Evolutionary conservation across 92 coral and sea anemone species (phyloP), one percentile per base, ranked within the genome.

Genomic region (Epizoanthus rinbou): DNA sequence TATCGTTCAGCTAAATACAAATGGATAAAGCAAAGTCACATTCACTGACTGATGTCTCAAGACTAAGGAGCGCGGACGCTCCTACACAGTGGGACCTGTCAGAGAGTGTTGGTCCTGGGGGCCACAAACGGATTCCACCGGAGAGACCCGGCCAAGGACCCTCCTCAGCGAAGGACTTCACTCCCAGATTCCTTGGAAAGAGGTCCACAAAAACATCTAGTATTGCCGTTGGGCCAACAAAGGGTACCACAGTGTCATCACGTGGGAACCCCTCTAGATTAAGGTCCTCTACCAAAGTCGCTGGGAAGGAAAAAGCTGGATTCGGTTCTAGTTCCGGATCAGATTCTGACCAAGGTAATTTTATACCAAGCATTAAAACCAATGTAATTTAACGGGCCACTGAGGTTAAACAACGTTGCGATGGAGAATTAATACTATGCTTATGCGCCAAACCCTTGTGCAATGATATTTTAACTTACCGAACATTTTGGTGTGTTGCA

Each of bases 71-170:
- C 3, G 82, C 14, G 5, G 69, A 15, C 15, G 17, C 41, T 21
- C 10, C 25, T 3, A 10, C 69, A 6, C 82, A 71, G 1, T 57
- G 82, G 43, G 57, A 78, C 28, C 14, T 62, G 11, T 78, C 82
- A 47, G 70, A 21, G 71, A 22, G 57, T 6, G 58, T 78, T 62
- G 66, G 82, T 78, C 82, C 71, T 33, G 16, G 5, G 58, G 70
- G 72, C 24, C 82, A 78, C 25, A 39, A 78, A 59, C 39, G 71
- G 82, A 23, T 78, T 22, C 82, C 82, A n/a, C 59, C 82, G 7
- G 72, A 62, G 69, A 78, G 59, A 43, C 60, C 72, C 9, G 18
- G 69, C 56, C 70, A 78, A 78, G 59, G 52, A 62, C 70, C 57
- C 25, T 17, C 82, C 72, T 57, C 80, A 25, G 15, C 71, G 15